Base-by-base conservation (phyloP, 2,888 invertebrate genomes). In the Rhopalosiphum nymphaeae region DNA sequence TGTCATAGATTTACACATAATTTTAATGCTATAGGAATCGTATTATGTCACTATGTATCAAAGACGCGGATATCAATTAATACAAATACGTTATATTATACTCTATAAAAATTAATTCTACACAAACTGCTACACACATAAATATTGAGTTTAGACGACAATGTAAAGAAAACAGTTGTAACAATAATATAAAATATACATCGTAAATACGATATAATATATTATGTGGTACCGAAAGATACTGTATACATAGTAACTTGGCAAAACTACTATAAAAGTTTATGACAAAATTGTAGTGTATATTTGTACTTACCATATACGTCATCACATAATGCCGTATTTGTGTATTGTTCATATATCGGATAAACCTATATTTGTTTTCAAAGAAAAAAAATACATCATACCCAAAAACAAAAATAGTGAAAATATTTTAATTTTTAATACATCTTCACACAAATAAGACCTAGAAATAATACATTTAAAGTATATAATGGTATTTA, bases 191-290 rank as follows among this genome's bases (percentile, higher is more conserved):
- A 87, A 16, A n/a, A 49, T 88, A 88, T 36, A 46, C 53, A 36
- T 25, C 49, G 36, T n/a, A 9, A n/a, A 10, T 25, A 53, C 78
- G 21, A 78, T 78, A 21, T 36, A 78, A 78, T 78, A 78, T 78
- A 78, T 78, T 78, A 78, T 78, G 78, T 36, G 78, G 36, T 36
- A 78, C 36, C 21, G 78, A 78, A 78, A 36, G 36, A 78, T 36
- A 78, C 21, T 36, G 21, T 78, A 61, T 78, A 36, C 9, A 36
- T 21, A 78, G 78, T 42, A 36, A 78, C 78, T 78, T 78, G 21
- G 36, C n/a, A 88, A 88, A 49, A 49, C 53, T 46, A 49, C 87
- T 88, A 53, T 53, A n/a, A 88, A 88, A 88, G 87, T 88, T 88
- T 88, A 88, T 88, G 53, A 53, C 53, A 53, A 53, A 87, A 88